Evolutionary conservation across 2,113 vertebrate genomes (phyloP).

Genomic region (Agapornis roseicollis): DNA sequence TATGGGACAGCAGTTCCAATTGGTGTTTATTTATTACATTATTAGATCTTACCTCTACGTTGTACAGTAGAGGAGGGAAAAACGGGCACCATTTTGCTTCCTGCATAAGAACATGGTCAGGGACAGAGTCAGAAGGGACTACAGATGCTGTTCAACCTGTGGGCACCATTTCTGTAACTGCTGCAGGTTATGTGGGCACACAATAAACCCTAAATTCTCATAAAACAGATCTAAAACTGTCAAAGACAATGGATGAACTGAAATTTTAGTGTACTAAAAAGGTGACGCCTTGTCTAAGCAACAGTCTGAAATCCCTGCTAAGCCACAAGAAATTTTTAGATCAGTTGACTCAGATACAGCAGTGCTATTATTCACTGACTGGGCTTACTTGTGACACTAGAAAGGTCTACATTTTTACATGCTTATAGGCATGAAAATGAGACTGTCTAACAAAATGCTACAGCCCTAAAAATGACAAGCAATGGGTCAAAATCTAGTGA

Average conservation of each 20-base stretch:
- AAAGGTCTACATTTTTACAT: neutral
- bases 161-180: neutral
- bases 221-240: neutral
- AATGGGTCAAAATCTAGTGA: neutral
- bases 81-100: neutral
- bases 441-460: neutral
- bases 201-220: neutral
- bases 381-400: neutral
- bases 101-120: neutral
- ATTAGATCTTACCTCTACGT: neutral
- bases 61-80: neutral
- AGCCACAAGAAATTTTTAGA: constrained; percentile 26
- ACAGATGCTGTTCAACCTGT: neutral
- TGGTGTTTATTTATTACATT: fast-evolving
- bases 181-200: neutral
- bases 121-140: neutral
- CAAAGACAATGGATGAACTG: too few relatives aligned
- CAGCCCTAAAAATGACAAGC: neutral
- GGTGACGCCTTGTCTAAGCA: neutral
- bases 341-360: constrained; percentile 15
- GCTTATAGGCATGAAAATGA: neutral
- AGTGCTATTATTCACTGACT: neutral
- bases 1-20: neutral
- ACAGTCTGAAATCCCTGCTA: neutral
- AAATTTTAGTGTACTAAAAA: neutral